These are phyloP conservation scores for Philopedon plagiatum DNA, from an alignment of 2,888 invertebrate genomes.

Conservation along the genomic window DNA sequence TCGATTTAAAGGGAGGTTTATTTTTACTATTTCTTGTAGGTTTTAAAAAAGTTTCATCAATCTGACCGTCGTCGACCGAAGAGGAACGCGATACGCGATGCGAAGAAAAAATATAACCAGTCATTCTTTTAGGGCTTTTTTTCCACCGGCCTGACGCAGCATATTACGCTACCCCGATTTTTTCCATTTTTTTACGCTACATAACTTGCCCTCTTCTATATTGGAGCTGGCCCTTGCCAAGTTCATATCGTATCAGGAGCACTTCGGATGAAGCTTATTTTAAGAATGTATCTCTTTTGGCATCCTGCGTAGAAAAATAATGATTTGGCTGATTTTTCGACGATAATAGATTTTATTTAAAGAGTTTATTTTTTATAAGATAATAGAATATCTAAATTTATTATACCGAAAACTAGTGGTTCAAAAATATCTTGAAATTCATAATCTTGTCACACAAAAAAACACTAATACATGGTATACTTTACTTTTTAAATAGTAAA, in stretches of 20 bases:
- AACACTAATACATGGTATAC: no score
- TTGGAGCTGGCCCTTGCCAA: constrained; percentile 30
- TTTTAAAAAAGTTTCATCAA: constrained; percentile 64
- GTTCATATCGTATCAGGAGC: constrained; percentile 23
- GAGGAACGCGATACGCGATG: constrained; percentile 57
- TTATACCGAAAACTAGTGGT: no score
- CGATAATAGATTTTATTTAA: no score
- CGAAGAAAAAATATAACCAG: constrained; percentile 63
- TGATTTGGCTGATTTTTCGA: constrained; percentile 6
- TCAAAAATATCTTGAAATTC: no score
- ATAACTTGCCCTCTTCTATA: constrained; percentile 61
- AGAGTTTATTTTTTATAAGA: no score
- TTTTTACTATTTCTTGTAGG: constrained; percentile 65
- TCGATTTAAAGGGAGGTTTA: constrained; percentile 63
- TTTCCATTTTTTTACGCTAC: constrained; percentile 63
- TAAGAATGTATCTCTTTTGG: constrained; percentile 11
- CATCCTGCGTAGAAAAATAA: neutral
- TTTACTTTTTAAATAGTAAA: no score
- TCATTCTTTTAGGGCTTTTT: constrained; percentile 64
- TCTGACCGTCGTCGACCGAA: constrained; percentile 62
- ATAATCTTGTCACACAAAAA: no score
- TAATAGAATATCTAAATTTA: no score
- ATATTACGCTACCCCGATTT: constrained; percentile 50
- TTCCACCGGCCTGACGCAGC: constrained; percentile 66
- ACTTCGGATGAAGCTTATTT: constrained; percentile 26